Base-by-base conservation (phyloP, 2,888 invertebrate genomes). In the Cistogaster globosa region DNA sequence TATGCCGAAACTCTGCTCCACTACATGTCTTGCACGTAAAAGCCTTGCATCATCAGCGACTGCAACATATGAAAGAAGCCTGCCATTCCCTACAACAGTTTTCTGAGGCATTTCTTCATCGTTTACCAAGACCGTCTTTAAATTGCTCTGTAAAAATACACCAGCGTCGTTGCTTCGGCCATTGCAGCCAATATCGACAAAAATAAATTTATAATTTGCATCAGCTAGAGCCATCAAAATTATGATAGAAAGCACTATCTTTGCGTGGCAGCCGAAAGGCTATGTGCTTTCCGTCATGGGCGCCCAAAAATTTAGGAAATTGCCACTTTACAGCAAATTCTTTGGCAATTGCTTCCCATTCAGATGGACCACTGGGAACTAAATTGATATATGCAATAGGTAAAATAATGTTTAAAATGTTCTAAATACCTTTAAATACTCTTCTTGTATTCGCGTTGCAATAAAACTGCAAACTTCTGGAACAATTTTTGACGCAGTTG, bases 261-360 rank as follows among this genome's bases (percentile, higher is more conserved):
- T 48, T 48, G 14, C 48, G 16, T 48, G 48, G 48, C 14, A 16
- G 16, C 48, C 77, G 68, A 53, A 84, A 77, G 12, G 32, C 74
- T 11, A 72, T 72, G 51, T 83, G 74, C 57, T 80, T 3, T 48
- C 16, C 80, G 60, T 84, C 84, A 16, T 85, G 38, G 5, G 83
- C 83, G 14, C 86, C 84, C 11, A 86, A 48, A 36, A 80, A 86
- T n/a, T 83, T 65, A 12, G 81, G 78, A 58, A 85, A 86, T 42
- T 86, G 86, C 83, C 86, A 86, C 14, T 69, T 26, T 26, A 26
- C 26, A 26, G 2, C 26, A 4, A 26, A 26, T 26, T 2, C 4
- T 26, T 26, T 26, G 26, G 78, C 62, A 18, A 72, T 48, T 45
- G 20, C 58, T 48, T 80, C 72, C 80, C 72, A 80, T n/a, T 67